phyloP scores from a whole-genome alignment of 2,888 invertebrate genomes.

The Scrobipalpa atriplicella region DNA sequence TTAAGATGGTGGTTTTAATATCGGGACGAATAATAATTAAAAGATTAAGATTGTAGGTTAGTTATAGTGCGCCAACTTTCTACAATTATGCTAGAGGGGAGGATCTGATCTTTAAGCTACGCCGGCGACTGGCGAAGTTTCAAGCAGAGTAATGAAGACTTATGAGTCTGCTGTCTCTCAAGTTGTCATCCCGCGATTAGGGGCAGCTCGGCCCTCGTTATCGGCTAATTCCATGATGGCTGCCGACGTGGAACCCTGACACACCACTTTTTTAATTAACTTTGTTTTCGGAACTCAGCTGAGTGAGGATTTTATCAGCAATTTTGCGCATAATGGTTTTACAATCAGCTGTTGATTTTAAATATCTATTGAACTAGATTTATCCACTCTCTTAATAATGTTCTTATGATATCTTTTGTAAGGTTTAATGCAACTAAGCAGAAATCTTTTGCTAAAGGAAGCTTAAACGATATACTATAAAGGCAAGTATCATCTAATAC shows the following conservation, averaged over 20 bases:
- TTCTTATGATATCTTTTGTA: not conserved
- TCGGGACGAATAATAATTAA: no score
- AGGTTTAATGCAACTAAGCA: constrained; percentile 8
- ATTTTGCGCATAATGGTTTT: no score
- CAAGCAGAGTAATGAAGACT: constrained; percentile 72
- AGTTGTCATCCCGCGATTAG: constrained; percentile 67
- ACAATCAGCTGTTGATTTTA: not conserved
- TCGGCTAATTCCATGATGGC: constrained; percentile 35
- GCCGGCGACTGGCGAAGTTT: constrained; percentile 62
- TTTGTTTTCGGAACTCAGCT: constrained; percentile 19
- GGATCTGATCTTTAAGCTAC: constrained; percentile 57
- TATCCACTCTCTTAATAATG: not conserved
- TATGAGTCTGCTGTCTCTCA: constrained; percentile 69
- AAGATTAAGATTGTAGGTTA: not conserved
- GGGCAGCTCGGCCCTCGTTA: constrained; percentile 40
- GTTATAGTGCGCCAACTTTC: not conserved
- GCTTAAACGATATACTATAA: constrained; percentile 15
- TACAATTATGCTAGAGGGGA: constrained; percentile 34
- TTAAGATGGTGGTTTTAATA: no score
- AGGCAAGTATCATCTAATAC: constrained; percentile 15
- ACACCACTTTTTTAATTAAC: constrained; percentile 29
- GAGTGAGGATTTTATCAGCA: not conserved
- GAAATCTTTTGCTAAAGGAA: constrained; percentile 1
- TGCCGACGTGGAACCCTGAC: constrained; percentile 27
- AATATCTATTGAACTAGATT: not conserved